phyloP scores from a whole-genome alignment of 2,888 invertebrate species.

The Torymus tubicola region DNA sequence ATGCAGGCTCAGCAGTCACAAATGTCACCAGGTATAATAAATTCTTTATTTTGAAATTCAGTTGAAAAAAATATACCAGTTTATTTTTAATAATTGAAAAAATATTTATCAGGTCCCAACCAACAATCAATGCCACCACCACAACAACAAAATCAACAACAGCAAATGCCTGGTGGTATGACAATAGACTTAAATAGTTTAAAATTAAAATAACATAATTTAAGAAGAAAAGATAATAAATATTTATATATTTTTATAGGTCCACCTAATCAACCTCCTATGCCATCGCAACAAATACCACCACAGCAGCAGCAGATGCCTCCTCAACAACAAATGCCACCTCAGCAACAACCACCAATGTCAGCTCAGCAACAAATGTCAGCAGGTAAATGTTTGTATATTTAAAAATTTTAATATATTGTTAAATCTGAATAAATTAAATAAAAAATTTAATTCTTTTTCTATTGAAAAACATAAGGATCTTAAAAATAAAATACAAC shows the following conservation, averaged over 20 bases:
- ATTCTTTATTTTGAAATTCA: not conserved
- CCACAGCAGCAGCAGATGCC: conserved; percentile 63
- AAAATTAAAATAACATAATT: too few species aligned
- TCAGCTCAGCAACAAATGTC: conserved; percentile 61
- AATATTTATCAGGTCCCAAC: conserved; percentile 51
- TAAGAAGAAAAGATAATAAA: too few species aligned
- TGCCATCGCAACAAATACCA: conserved; percentile 62
- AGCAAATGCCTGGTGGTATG: conserved; percentile 37
- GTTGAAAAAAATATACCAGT: too few species aligned
- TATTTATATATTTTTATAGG: not conserved
- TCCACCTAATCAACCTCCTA: conserved; percentile 49
- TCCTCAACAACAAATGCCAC: conserved; percentile 62
- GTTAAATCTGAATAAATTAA: too few species aligned
- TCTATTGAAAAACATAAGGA: not conserved
- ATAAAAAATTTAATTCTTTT: too few species aligned
- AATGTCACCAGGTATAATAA: conserved; percentile 33
- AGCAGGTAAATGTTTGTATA: conserved; percentile 57
- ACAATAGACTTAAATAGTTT: too few species aligned
- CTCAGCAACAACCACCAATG: conserved; percentile 60
- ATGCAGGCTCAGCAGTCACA: conserved; percentile 54
- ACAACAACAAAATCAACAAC: conserved; percentile 40
- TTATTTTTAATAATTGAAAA: not conserved
- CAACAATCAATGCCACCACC: conserved; percentile 60
- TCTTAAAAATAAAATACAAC: not conserved
- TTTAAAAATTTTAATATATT: too few species aligned